Conservation (phyloP, 1,140 invertebrate genomes). For the Anthonomus grandis region DNA sequence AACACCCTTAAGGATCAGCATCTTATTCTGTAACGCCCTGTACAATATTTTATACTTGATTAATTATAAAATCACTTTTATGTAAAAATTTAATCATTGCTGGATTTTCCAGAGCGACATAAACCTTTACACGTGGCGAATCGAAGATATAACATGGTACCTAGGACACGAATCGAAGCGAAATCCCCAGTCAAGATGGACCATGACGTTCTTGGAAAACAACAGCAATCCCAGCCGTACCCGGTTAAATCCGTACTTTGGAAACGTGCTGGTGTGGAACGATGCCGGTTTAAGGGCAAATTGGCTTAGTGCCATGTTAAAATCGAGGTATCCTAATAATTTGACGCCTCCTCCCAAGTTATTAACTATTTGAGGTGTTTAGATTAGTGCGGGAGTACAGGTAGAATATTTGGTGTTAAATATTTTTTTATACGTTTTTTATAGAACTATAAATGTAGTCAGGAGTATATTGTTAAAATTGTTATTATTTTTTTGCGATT, state of each 20-base stretch:
- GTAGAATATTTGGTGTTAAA: too few relatives aligned
- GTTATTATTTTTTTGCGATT: too few relatives aligned
- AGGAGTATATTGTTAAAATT: too few relatives aligned
- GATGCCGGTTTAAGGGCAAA: slow-evolving; percentile 67
- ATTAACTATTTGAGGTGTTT: slow-evolving; percentile 20
- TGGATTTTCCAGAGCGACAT: slow-evolving; percentile 57
- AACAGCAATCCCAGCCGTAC: slow-evolving; percentile 65
- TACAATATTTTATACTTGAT: too few relatives aligned
- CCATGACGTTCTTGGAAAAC: slow-evolving; percentile 71
- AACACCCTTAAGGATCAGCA: too few relatives aligned
- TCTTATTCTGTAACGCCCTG: too few relatives aligned
- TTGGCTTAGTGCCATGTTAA: slow-evolving; percentile 72
- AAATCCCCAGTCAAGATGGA: slow-evolving; percentile 73
- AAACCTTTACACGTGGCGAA: slow-evolving; percentile 67
- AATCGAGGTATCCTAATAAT: slow-evolving; percentile 58
- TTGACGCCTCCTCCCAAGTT: slow-evolving; percentile 29
- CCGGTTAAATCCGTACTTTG: slow-evolving; percentile 74
- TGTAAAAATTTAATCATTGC: too few relatives aligned
- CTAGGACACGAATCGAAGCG: slow-evolving; percentile 76
- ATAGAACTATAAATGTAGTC: too few relatives aligned
- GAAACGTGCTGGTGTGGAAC: slow-evolving; percentile 69
- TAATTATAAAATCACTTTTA: too few relatives aligned
- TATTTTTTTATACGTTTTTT: too few relatives aligned
- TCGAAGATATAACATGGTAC: slow-evolving; percentile 79
- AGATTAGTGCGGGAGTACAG: background rate